These are phyloP conservation scores for Samia ricini DNA, from an alignment of 1,140 invertebrate species.

Conservation along the genomic window DNA sequence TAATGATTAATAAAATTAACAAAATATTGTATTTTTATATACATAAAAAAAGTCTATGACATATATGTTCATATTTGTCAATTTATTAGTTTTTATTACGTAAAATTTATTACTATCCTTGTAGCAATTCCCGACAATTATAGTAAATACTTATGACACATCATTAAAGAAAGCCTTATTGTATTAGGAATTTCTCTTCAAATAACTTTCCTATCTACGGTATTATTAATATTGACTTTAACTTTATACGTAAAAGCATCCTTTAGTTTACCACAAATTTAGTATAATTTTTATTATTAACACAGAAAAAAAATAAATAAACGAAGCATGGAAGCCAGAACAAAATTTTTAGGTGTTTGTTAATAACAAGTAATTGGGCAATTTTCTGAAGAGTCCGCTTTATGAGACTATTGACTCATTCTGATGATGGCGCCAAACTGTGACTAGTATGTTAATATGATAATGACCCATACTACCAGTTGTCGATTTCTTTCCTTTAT, in stretches of 20 bases:
- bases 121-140: neutral
- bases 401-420: constrained; percentile 36
- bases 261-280: too few species aligned
- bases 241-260: too few species aligned
- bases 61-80: too few species aligned
- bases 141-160: neutral
- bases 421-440: constrained; percentile 29
- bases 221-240: too few species aligned
- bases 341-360: constrained; percentile 22
- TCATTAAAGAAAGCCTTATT: too few species aligned
- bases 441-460: constrained; percentile 37
- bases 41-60: too few species aligned
- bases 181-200: too few species aligned
- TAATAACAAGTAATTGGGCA: constrained; percentile 33
- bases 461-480: constrained; percentile 23
- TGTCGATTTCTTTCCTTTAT: constrained; percentile 7
- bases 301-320: neutral
- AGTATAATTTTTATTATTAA: too few species aligned
- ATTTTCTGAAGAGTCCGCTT: constrained; percentile 27
- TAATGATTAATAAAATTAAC: too few species aligned
- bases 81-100: too few species aligned
- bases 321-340: constrained; percentile 1
- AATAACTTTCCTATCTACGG: too few species aligned
- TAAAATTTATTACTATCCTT: neutral
- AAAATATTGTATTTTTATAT: too few species aligned